phyloP scores from a whole-genome alignment of 2,797 vertebrate species.

The Sebastes iracundus region DNA sequence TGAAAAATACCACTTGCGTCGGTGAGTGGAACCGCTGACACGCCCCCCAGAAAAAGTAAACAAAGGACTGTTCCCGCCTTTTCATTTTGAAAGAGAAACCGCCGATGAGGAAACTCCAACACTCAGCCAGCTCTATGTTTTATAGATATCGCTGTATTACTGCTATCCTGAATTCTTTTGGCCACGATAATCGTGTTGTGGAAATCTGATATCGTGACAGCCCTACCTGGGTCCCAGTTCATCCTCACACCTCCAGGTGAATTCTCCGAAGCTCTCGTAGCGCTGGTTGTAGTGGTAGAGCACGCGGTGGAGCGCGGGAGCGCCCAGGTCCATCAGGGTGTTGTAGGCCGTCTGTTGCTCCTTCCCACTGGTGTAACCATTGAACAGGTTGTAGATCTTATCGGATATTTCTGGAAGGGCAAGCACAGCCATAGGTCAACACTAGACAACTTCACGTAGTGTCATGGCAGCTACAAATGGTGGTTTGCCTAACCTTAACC shows the following conservation, averaged over 20 bases:
- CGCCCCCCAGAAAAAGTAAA: too few species aligned
- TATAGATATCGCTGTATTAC: background rate
- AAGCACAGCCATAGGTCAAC: background rate
- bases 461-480: background rate
- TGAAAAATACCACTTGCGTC: too few species aligned
- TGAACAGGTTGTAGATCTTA: constrained; percentile 99
- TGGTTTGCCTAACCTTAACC: background rate
- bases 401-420: constrained; percentile 91
- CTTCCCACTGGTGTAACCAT: constrained; percentile 97
- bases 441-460: background rate
- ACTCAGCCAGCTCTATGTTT: too few species aligned
- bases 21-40: too few species aligned
- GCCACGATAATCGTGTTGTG: background rate
- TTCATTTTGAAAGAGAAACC: too few species aligned
- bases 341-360: constrained; percentile 99
- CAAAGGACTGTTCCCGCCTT: too few species aligned
- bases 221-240: constrained; percentile 96
- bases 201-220: background rate
- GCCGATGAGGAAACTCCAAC: too few species aligned
- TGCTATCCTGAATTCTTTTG: background rate
- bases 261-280: constrained; percentile 98
- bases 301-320: constrained; percentile 93
- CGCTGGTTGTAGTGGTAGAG: constrained; percentile 98
- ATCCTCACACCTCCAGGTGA: constrained; percentile 98
- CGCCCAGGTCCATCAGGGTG: constrained; percentile 94